Conservation (phyloP, 2,113 vertebrate genomes). For the Myotis brandtii region DNA sequence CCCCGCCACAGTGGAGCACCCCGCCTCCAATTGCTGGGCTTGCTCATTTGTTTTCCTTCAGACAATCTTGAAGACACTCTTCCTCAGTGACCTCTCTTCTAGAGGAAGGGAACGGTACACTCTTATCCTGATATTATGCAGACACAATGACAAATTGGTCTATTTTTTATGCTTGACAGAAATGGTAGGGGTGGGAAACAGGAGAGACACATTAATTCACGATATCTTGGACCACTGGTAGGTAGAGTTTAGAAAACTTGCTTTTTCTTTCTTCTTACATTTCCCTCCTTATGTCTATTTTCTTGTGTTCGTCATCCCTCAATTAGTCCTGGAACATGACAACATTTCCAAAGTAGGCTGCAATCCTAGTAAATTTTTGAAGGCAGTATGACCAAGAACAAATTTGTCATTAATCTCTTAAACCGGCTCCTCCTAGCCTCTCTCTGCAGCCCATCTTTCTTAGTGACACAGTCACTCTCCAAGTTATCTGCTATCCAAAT, state of each 20-base stretch:
- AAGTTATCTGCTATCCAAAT: neutral
- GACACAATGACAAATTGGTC: conserved; percentile 84
- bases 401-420: neutral
- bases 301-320: neutral
- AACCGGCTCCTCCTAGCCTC: neutral
- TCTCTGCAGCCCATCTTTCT: neutral
- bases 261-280: neutral
- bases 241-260: conserved; percentile 12
- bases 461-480: neutral
- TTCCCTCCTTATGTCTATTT: neutral
- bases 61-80: conserved; percentile 67
- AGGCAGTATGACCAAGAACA: neutral
- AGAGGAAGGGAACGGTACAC: conserved; percentile 69
- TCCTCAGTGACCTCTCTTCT: conserved; percentile 84
- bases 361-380: neutral
- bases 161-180: conserved; percentile 79
- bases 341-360: neutral
- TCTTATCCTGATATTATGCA: conserved; percentile 81
- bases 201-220: conserved; percentile 48
- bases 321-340: neutral
- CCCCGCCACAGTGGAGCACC: conserved; percentile 50
- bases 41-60: conserved; percentile 83
- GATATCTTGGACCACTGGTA: conserved; percentile 56
- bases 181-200: conserved; percentile 29
- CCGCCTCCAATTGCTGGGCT: conserved; percentile 66